phyloP scores from a whole-genome alignment of 1,140 invertebrate genomes.

The Pseudomyrmex pallidus region DNA sequence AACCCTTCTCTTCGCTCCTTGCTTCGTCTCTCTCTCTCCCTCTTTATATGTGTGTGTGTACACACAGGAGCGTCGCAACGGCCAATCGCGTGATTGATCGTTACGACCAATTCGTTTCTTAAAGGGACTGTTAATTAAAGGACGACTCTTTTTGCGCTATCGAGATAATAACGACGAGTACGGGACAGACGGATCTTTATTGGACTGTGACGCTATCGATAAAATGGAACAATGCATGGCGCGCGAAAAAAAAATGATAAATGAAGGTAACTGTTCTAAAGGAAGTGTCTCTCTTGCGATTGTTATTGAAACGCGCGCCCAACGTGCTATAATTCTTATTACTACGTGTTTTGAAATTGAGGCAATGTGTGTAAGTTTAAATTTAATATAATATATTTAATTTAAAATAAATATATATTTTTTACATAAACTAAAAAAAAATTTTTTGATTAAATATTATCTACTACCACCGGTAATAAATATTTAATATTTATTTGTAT shows the following conservation, averaged over 20 bases:
- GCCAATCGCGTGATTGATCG: conserved; percentile 65
- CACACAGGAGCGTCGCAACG: conserved; percentile 10
- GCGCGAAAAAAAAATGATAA: background rate
- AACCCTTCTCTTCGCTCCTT: background rate
- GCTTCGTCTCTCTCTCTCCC: too few relatives aligned
- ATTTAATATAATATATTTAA: too few relatives aligned
- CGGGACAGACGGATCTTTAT: conserved; percentile 33
- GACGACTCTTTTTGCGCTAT: conserved; percentile 22
- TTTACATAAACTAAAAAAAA: too few relatives aligned
- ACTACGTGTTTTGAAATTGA: too few relatives aligned
- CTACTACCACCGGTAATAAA: too few relatives aligned
- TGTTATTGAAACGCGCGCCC: too few relatives aligned
- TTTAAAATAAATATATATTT: too few relatives aligned
- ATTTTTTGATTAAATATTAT: too few relatives aligned
- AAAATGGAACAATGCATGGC: conserved; percentile 21
- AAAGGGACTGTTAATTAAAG: conserved; percentile 62
- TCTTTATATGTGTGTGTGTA: background rate
- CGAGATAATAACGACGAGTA: conserved; percentile 46
- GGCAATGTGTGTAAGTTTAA: background rate
- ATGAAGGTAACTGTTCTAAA: background rate
- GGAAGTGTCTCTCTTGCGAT: too few relatives aligned
- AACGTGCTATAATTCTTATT: too few relatives aligned
- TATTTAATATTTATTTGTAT: too few relatives aligned
- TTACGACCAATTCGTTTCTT: conserved; percentile 49
- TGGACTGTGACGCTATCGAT: conserved; percentile 29